Evolutionary conservation across 2,797 vertebrate species (phyloP).

Genomic region (Pampus argenteus): DNA sequence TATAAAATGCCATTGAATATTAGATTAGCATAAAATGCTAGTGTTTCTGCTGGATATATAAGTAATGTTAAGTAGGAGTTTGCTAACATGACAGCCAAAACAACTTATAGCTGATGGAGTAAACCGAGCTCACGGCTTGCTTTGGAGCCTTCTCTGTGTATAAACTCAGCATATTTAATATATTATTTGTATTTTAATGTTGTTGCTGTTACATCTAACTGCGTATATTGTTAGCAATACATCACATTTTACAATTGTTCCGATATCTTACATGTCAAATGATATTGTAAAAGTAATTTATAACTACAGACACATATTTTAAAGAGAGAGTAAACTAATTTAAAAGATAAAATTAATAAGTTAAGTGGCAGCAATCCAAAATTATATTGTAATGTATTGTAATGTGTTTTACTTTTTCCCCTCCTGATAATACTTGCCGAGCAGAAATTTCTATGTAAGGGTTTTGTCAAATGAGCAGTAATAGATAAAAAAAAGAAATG

Average conservation of each 20-base stretch:
- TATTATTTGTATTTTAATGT: background rate
- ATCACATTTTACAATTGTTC: background rate
- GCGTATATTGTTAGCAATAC: background rate
- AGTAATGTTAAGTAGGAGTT: background rate
- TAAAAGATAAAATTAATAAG: too few relatives aligned
- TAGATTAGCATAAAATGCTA: background rate
- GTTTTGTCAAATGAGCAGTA: slow-evolving; percentile 47
- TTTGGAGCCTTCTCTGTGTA: background rate
- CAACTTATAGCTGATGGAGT: background rate
- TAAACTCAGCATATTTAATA: too few relatives aligned
- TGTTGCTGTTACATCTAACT: background rate
- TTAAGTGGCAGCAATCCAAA: background rate
- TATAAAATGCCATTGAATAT: background rate
- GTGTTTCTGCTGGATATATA: background rate
- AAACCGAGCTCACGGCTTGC: background rate
- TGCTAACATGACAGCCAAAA: background rate
- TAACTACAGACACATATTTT: background rate
- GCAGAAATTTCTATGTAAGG: slow-evolving; percentile 26
- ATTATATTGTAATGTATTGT: background rate
- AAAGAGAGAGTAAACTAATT: background rate
- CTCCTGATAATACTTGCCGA: background rate
- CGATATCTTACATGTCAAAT: background rate
- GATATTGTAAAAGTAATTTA: background rate
- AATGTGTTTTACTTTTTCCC: slow-evolving; percentile 1
- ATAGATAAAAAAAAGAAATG: slow-evolving; percentile 47